Base-by-base conservation (phyloP, 2,113 vertebrate genomes). In the Motacilla tschutschensis region DNA sequence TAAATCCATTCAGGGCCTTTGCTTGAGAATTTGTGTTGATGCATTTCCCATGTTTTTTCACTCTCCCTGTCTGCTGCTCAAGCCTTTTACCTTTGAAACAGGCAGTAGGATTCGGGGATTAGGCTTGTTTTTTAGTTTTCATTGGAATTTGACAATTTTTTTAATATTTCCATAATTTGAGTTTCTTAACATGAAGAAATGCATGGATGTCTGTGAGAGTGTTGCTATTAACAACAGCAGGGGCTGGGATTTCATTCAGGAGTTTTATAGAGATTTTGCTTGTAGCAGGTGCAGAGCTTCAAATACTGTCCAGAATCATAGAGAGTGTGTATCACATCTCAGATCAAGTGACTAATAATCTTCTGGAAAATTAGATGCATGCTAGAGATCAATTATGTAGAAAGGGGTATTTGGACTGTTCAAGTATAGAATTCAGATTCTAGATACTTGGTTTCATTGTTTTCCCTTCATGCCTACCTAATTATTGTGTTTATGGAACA, bases 251-350 rank as follows among this genome's bases (percentile, higher is more conserved):
- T 70, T 85, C 7, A 19, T 46, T 57, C 57, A 70, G 43, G 29
- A 75, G 43, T 70, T 74, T 58, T 12, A 8, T 7, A 47, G 18
- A 54, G 10, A 35, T 71, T 55, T 58, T n/a, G 12, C 28, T 77
- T 46, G 8, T 28, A 54, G 60, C 19, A 24, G 46, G 41, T 64
- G 54, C 36, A 59, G 65, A 63, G 28, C 66, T 50, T 18, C 57
- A 59, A 9, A 55, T 59, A 17, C 14, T 33, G 21, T 24, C 36
- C 51, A 26, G 31, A 58, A 57, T 40, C 4, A 1, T 8, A 35
- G 57, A 54, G 25, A 44, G 5, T 0, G 0, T 36, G 3, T 35
- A 28, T 79, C 47, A 20, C 46, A 21, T 70, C 69, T 72, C 67
- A 38, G 41, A 53, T 41, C 29, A 73, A 29, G 29, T 72, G 58